Evolutionary conservation across 2,113 vertebrate species (phyloP), one percentile per base, ranked within the genome.

Genomic region (Lepisosteus osseus): DNA sequence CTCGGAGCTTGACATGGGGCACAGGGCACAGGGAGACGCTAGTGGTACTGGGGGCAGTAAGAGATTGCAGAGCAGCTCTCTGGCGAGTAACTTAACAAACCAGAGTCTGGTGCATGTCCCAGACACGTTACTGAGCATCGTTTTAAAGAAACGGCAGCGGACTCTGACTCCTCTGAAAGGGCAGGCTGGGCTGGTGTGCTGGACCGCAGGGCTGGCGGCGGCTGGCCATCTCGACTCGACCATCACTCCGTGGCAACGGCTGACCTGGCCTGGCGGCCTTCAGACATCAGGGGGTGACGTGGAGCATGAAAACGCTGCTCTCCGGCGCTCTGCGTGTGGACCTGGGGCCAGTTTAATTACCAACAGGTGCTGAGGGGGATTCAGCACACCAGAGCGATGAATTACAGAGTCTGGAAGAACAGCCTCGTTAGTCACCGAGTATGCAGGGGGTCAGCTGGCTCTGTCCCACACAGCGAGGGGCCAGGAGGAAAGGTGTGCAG

Each of bases 201-300:
- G 29, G 29, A 42, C 43, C 62, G 41, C 7, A 42, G 62, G 3
- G 40, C 56, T 3, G 12, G 67, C 2, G n/a, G 51, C 40, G 43
- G 15, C 41, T 42, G 63, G 44, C 14, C 17, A 15, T 42, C 63
- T 56, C 41, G 41, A 40, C 15, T 67, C 66, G 9, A 13, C 14
- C 67, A 45, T 13, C 7, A 15, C 47, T 44, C 13, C 44, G 6
- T 12, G 47, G 66, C 13, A 7, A 17, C 29, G 40, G n/a, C 5
- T 13, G 55, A 68, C 43, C 72, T 57, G 65, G 57, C 45, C 65
- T 68, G 66, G 56, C 47, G 47, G 12, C 13, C 66, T 55, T 66
- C 66, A 43, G 40, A 9, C 65, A 68, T 44, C 17, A 73, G 72
- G 65, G 71, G 65, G 72, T 56, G 57, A 61, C 42, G 56, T 62